Evolutionary conservation across 2,888 invertebrate species (phyloP).

Genomic region (Dexiosoma caninum): DNA sequence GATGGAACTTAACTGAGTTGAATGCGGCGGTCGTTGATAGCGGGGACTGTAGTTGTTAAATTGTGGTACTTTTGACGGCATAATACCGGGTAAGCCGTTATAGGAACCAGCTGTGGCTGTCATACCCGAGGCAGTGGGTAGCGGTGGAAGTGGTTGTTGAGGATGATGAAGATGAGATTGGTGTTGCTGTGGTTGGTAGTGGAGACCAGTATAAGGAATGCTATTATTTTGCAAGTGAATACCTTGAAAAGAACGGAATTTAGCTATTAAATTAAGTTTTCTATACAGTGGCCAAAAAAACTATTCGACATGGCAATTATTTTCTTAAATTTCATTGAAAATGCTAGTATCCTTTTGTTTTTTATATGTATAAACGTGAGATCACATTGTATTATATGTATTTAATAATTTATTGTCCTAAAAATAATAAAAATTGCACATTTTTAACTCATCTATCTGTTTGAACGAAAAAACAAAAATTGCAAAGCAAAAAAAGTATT

Average conservation of each 20-base stretch:
- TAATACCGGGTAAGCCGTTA: constrained; percentile 50
- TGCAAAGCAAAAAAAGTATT: no score
- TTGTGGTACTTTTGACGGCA: constrained; percentile 50
- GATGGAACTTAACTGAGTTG: constrained; percentile 54
- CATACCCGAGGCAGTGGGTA: constrained; percentile 38
- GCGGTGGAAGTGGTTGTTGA: constrained; percentile 32
- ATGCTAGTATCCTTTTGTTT: no score
- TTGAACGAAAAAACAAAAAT: no score
- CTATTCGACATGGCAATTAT: no score
- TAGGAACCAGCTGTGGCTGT: constrained; percentile 29
- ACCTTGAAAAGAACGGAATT: constrained; percentile 54
- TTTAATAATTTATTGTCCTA: no score
- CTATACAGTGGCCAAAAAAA: no score
- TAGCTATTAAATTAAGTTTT: background rate
- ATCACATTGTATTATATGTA: no score
- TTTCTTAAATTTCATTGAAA: no score
- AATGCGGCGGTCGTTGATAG: constrained; percentile 61
- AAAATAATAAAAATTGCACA: no score
- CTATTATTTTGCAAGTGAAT: constrained; percentile 66
- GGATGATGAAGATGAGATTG: constrained; percentile 3
- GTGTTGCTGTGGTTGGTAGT: constrained; percentile 44
- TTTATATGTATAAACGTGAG: no score
- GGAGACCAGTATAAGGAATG: constrained; percentile 66
- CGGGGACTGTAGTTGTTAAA: constrained; percentile 60
- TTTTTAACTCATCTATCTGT: no score